These are phyloP conservation scores for Myotis planiceps DNA, from an alignment of 2,797 vertebrate genomes.

Conservation along the genomic window DNA sequence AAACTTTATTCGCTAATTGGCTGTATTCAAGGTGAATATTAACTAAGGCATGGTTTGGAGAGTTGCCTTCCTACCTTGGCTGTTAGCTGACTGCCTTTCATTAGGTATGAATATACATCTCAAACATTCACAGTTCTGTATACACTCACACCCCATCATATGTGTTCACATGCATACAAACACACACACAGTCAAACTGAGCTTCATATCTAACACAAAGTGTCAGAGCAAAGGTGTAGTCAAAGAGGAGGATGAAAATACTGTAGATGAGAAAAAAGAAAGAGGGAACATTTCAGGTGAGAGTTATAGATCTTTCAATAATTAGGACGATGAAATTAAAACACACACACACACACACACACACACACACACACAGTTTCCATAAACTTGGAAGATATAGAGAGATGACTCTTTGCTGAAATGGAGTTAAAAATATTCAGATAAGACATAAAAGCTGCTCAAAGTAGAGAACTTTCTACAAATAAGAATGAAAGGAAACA, in stretches of 20 bases:
- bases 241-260: not conserved
- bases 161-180: no score
- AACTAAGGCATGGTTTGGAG: constrained; percentile 38
- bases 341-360: not conserved
- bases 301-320: not conserved
- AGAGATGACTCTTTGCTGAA: not conserved
- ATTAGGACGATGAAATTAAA: constrained; percentile 9
- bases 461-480: constrained; percentile 48
- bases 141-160: not conserved
- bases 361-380: not conserved
- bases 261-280: not conserved
- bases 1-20: constrained; percentile 59
- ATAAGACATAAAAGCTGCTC: constrained; percentile 14
- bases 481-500: constrained; percentile 24
- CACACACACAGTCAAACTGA: not conserved
- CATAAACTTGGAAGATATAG: not conserved
- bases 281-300: not conserved
- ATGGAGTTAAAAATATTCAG: constrained; percentile 27
- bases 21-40: constrained; percentile 31
- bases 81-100: constrained; percentile 30
- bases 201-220: not conserved
- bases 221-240: not conserved
- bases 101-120: constrained; percentile 6
- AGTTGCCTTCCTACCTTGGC: not conserved
- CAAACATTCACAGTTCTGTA: not conserved